Conservation (phyloP, 2,888 invertebrate species). For the Stramonita haemastoma region DNA sequence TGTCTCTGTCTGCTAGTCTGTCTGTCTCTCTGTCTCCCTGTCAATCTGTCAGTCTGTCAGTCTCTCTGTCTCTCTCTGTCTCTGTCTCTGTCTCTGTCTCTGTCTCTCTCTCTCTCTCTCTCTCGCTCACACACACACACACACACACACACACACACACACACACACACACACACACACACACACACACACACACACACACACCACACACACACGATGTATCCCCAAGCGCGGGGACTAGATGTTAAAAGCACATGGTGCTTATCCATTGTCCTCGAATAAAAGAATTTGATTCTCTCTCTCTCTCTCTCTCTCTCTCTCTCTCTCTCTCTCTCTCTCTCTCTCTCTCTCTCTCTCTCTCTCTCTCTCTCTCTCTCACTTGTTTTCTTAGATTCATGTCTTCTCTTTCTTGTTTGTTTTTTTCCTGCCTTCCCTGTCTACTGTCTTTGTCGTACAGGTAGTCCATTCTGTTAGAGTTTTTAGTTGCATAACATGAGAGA, state of each 20-base stretch:
- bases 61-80: background rate
- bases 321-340: background rate
- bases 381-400: background rate
- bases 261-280: too few species aligned
- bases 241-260: too few species aligned
- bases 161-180: constrained; percentile 6
- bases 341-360: background rate
- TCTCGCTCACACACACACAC: background rate
- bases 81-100: constrained; percentile 13
- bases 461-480: background rate
- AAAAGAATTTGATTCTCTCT: too few species aligned
- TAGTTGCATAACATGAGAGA: too few species aligned
- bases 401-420: constrained; percentile 4
- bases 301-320: background rate
- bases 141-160: constrained; percentile 26
- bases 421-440: background rate
- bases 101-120: background rate
- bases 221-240: too few species aligned
- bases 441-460: background rate
- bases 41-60: background rate
- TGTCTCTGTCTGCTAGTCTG: constrained; percentile 34
- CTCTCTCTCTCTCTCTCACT: background rate
- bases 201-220: too few species aligned
- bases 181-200: background rate
- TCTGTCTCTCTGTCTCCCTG: constrained; percentile 3